phyloP scores from a whole-genome alignment of 2,797 vertebrate genomes.

The Lacerta viridis region DNA sequence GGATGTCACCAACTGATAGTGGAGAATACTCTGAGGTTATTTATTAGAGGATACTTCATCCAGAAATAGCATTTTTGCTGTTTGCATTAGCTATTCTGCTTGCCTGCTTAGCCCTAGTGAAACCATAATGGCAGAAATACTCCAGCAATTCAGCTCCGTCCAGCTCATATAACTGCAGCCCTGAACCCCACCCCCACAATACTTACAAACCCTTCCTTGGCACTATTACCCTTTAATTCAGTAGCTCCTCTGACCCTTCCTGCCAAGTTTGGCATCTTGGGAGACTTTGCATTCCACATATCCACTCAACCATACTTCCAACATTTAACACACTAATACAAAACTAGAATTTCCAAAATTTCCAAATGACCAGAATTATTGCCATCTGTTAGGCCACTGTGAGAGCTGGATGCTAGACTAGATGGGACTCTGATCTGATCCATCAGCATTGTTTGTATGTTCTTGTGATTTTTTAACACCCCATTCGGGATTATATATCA shows the following conservation, averaged over 20 bases:
- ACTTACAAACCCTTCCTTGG: too few species aligned
- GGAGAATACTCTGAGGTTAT: constrained; percentile 78
- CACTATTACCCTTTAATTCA: neutral
- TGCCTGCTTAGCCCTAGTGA: constrained; percentile 23
- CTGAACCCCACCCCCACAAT: neutral
- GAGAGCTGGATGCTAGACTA: too few species aligned
- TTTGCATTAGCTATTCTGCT: constrained; percentile 71
- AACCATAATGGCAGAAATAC: neutral
- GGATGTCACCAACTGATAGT: constrained; percentile 81
- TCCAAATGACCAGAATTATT: neutral
- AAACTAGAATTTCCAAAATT: neutral
- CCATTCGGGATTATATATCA: neutral
- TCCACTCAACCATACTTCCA: neutral
- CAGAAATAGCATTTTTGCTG: constrained; percentile 79
- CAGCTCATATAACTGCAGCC: neutral
- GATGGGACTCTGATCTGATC: too few species aligned
- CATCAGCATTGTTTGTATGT: too few species aligned
- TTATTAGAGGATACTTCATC: constrained; percentile 80
- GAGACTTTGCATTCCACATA: neutral
- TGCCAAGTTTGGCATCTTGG: neutral
- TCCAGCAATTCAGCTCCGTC: rapidly evolving
- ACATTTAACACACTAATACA: neutral
- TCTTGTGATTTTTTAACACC: neutral
- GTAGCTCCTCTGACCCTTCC: neutral
- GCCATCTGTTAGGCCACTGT: too few species aligned